phyloP scores from a whole-genome alignment of 30 jellyfish, hydroid and myxozoan genomes.

The Hydra vulgaris region DNA sequence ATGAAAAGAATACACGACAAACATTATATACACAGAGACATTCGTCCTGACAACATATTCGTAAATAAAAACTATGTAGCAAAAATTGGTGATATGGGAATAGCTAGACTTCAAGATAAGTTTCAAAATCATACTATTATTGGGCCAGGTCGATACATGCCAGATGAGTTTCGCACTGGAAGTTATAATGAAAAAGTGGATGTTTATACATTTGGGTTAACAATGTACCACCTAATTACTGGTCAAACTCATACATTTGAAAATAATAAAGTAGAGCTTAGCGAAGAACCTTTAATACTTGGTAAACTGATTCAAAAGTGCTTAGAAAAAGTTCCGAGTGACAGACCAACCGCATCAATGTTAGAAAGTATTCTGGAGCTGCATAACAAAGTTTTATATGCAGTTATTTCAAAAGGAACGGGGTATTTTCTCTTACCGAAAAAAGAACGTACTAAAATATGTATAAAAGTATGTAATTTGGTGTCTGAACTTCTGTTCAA shows the following conservation, averaged over 20 bases:
- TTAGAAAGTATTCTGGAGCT: no score
- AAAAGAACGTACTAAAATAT: no score
- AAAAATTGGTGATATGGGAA: not conserved
- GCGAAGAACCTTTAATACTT: not conserved
- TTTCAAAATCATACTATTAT: not conserved
- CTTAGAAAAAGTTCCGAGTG: not conserved
- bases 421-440: no score
- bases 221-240: not conserved
- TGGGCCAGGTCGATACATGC: not conserved
- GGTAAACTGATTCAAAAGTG: not conserved
- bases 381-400: no score
- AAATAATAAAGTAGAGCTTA: not conserved
- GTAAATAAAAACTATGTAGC: not conserved
- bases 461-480: no score
- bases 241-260: not conserved
- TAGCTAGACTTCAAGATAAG: not conserved
- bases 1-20: not conserved
- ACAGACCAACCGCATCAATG: not conserved
- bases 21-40: not conserved
- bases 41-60: not conserved
- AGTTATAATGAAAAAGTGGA: not conserved
- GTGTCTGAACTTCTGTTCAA: no score
- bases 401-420: no score
- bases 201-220: not conserved
- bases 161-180: not conserved